Percentiles rank a stretch among this genome's conserved stretches.
Conservation (phyloP, 2,797 vertebrate genomes). For the Limosa lapponica region DNA sequence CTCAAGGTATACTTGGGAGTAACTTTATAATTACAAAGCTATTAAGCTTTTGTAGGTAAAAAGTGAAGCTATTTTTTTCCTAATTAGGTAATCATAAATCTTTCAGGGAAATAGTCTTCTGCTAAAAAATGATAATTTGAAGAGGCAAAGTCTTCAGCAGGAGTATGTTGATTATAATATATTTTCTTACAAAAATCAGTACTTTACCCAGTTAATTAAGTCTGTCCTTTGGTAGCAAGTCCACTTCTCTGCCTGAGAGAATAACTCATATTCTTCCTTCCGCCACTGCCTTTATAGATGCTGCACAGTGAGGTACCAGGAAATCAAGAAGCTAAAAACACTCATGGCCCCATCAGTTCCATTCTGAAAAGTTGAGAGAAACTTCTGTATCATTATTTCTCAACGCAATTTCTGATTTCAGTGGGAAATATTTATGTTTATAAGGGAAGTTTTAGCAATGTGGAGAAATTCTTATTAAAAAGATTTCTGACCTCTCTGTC, state of each 20-base stretch:
- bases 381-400: neutral
- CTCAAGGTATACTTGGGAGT: conserved; percentile 19
- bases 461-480: neutral
- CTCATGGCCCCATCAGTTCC: neutral
- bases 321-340: neutral
- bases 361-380: neutral
- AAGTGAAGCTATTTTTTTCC: neutral
- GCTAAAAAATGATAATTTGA: neutral
- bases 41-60: neutral
- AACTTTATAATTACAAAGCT: conserved; percentile 32
- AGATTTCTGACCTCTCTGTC: neutral
- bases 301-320: neutral
- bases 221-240: neutral
- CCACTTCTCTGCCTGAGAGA: neutral
- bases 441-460: neutral
- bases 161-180: neutral
- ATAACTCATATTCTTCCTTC: neutral
- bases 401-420: neutral
- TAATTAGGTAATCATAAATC: conserved; percentile 27
- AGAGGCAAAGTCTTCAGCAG: neutral
- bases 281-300: neutral
- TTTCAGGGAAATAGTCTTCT: conserved; percentile 9
- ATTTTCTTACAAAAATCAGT: neutral
- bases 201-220: neutral
- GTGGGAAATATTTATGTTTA: neutral